Base-by-base conservation (phyloP, 2,113 vertebrate species). In the Nycticryphes semicollaris region DNA sequence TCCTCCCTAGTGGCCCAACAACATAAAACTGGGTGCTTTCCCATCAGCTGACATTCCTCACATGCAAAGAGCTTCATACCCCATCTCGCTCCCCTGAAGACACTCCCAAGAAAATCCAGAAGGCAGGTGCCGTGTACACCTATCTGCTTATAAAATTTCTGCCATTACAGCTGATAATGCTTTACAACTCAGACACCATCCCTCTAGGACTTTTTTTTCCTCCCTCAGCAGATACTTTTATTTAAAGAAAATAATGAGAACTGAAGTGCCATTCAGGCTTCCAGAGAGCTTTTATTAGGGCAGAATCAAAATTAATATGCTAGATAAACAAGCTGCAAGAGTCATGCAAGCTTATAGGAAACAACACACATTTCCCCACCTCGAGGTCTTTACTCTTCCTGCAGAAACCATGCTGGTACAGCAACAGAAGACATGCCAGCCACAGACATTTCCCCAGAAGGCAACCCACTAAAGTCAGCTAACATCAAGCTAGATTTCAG, bases 341-440 rank as follows among this genome's bases (percentile, higher is more conserved):
- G 76, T 62, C 79, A 73, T 8, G 28, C 45, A 24, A 77, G 60
- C 30, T 79, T 90, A 53, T 35, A 78, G 39, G 69, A 91, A 92
- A 82, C 53, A 92, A 21, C 17, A 76, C 31, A 78, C 35, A 24
- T 47, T 70, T 89, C 66, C 41, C 51, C 67, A 93, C 23, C 35
- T 75, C 0, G 1, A 88, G 50, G 82, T 76, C 66, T 81, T 78
- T 51, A 81, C 59, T 94, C 73, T 76, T 93, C 37, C 80, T 85
- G 69, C 84, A 95, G 77, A 95, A 95, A 75, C 8, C 35, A 94
- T 37, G 64, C 59, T 82, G 73, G 53, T 90, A 90, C 79, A 94
- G 89, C 76, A 90, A 84, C 54, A 94, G 62, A 91, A 89, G 76
- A 83, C 54, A 88, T 48, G 67, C 25, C 30, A 87, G 87, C 18